These are phyloP conservation scores for Drosophila nigritarsus DNA, from an alignment of 2,888 invertebrate genomes.

Conservation along the genomic window DNA sequence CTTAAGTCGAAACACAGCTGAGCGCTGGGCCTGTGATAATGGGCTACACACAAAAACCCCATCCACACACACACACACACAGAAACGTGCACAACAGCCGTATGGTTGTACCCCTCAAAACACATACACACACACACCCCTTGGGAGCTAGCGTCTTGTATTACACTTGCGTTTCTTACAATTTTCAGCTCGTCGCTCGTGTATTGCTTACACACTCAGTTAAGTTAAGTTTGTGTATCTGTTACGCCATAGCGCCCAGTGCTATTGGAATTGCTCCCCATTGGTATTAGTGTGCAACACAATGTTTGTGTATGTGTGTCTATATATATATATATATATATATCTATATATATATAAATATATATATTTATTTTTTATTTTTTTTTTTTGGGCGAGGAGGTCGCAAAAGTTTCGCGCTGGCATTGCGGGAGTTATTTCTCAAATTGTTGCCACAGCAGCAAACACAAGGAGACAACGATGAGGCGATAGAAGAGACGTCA, in stretches of 20 bases:
- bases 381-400: constrained; percentile 16
- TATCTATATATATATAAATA: not conserved
- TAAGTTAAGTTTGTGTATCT: constrained; percentile 77
- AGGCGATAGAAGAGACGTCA: constrained; percentile 45
- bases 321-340: not conserved
- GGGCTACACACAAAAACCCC: constrained; percentile 33
- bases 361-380: not conserved
- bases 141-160: constrained; percentile 28
- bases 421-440: constrained; percentile 76
- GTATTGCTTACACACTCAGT: constrained; percentile 77
- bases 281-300: constrained; percentile 34
- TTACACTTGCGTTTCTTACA: constrained; percentile 66
- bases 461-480: constrained; percentile 14
- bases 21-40: constrained; percentile 69
- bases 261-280: constrained; percentile 66
- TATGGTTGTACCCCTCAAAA: too few relatives aligned
- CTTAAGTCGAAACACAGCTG: constrained; percentile 73
- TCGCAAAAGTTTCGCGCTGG: constrained; percentile 43
- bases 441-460: constrained; percentile 80
- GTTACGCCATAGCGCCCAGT: constrained; percentile 62
- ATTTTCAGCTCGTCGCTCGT: constrained; percentile 61
- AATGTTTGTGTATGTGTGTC: constrained; percentile 7
- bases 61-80: constrained; percentile 9
- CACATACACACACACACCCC: not conserved
- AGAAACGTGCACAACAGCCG: too few relatives aligned